phyloP scores from a whole-genome alignment of 2,113 vertebrate species.

The Etheostoma spectabile region DNA sequence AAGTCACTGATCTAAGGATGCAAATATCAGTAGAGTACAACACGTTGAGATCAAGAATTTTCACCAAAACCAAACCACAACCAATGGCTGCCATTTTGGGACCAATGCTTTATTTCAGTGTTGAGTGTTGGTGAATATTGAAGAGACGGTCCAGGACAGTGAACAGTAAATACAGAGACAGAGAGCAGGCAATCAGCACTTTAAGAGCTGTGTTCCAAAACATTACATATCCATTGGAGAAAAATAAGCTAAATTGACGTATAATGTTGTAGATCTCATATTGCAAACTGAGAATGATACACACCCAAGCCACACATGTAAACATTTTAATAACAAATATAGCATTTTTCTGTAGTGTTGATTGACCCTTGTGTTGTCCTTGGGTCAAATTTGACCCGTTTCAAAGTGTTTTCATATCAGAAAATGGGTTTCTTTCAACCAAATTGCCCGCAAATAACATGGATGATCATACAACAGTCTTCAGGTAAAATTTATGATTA shows the following conservation, averaged over 20 bases:
- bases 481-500: too few relatives aligned
- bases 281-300: neutral
- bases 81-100: conserved; percentile 31
- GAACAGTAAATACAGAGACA: conserved; percentile 59
- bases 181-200: conserved; percentile 39
- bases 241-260: neutral
- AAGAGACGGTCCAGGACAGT: conserved; percentile 46
- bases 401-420: too few relatives aligned
- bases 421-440: too few relatives aligned
- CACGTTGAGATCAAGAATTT: neutral
- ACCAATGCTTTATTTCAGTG: conserved; percentile 70
- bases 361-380: too few relatives aligned
- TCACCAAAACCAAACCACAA: conserved; percentile 9
- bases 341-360: neutral
- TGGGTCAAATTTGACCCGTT: too few relatives aligned
- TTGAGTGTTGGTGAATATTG: conserved; percentile 55
- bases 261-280: too few relatives aligned
- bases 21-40: neutral
- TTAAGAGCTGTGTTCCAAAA: conserved; percentile 18
- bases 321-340: neutral
- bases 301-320: neutral
- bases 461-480: too few relatives aligned
- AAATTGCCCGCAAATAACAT: too few relatives aligned
- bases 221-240: neutral
- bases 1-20: neutral